These are phyloP conservation scores for Polyommatus icarus DNA, from an alignment of 2,888 invertebrate species.

Conservation along the genomic window DNA sequence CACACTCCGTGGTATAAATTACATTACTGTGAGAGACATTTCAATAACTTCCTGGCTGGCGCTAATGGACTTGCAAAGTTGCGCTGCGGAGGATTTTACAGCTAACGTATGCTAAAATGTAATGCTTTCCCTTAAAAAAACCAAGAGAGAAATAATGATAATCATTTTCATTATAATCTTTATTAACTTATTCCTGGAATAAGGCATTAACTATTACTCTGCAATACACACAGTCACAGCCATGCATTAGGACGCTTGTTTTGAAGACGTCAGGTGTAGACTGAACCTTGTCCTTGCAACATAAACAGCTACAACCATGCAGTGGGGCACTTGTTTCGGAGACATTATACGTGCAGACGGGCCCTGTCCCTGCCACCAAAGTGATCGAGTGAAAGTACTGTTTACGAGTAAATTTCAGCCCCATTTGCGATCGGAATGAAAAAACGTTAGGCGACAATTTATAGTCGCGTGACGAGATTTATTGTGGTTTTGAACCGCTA, in stretches of 20 bases:
- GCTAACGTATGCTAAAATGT: neutral
- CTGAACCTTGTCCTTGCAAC: no score
- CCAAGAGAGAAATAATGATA: neutral
- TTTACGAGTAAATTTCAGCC: constrained; percentile 26
- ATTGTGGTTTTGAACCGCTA: constrained; percentile 17
- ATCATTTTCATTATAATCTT: no score
- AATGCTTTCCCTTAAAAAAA: neutral
- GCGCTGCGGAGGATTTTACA: neutral
- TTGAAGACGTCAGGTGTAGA: no score
- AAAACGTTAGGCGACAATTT: constrained; percentile 28
- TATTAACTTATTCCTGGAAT: no score
- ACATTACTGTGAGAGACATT: neutral
- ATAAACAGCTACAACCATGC: no score
- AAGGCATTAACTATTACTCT: no score
- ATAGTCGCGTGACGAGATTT: constrained; percentile 22
- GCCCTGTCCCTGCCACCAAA: neutral
- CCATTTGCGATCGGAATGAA: constrained; percentile 28
- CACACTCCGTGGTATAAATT: neutral
- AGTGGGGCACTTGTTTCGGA: neutral
- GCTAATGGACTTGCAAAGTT: neutral
- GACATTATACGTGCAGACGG: neutral
- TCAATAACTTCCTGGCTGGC: neutral
- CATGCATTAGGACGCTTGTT: no score
- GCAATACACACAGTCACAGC: no score
- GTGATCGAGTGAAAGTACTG: neutral